phyloP scores from a whole-genome alignment of 1,140 invertebrate genomes.

The Doryteuthis pealeii region DNA sequence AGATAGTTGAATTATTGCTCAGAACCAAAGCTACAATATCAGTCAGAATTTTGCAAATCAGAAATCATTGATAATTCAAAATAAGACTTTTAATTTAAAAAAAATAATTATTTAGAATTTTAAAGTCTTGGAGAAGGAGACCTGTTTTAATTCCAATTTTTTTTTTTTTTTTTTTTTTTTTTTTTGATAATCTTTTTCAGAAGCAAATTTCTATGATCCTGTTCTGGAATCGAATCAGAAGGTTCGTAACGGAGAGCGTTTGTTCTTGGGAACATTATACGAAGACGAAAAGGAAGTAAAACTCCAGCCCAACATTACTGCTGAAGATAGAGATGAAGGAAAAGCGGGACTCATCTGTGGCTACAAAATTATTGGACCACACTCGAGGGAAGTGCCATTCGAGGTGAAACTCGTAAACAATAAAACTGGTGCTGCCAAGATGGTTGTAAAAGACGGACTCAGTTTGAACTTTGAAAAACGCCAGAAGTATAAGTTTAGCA shows the following conservation, averaged over 20 bases:
- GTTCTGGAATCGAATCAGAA: slow-evolving; percentile 32
- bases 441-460: slow-evolving; percentile 67
- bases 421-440: slow-evolving; percentile 62
- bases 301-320: slow-evolving; percentile 39
- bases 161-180: too few species aligned
- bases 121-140: too few species aligned
- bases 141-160: too few species aligned
- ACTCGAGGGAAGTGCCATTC: slow-evolving; percentile 72
- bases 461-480: slow-evolving; percentile 91
- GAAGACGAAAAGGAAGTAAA: slow-evolving; percentile 44
- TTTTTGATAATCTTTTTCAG: slow-evolving; percentile 36
- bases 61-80: too few species aligned
- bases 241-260: slow-evolving; percentile 37
- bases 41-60: too few species aligned
- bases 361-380: slow-evolving; percentile 76
- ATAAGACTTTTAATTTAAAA: too few species aligned
- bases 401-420: slow-evolving; percentile 68
- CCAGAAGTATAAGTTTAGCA: slow-evolving; percentile 93
- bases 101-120: too few species aligned
- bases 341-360: slow-evolving; percentile 77
- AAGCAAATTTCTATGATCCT: slow-evolving; percentile 43
- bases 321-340: slow-evolving; percentile 42
- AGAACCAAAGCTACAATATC: too few species aligned
- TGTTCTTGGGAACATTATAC: slow-evolving; percentile 44
- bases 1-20: too few species aligned